Percentiles rank a stretch among this genome's conserved stretches.
phyloP scores from a whole-genome alignment of 2,888 invertebrate genomes.

The Desoria tigrina region DNA sequence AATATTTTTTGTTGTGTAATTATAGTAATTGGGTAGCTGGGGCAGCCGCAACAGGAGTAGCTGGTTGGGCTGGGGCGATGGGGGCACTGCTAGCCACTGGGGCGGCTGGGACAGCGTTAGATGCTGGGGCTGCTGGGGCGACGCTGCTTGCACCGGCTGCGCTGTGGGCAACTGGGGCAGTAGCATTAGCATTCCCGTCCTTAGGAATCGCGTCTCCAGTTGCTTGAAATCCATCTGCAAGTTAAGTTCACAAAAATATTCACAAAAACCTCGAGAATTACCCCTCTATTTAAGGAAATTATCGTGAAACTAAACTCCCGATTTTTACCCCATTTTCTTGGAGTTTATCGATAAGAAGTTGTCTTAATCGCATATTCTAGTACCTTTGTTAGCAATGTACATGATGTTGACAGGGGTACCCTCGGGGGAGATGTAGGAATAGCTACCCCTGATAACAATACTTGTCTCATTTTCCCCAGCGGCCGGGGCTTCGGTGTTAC shows the following conservation, averaged over 20 bases:
- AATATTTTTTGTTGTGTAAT: too few species aligned
- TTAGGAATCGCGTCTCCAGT: conserved; percentile 38
- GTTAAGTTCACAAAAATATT: too few species aligned
- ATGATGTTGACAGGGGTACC: conserved; percentile 39
- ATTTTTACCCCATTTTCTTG: background rate
- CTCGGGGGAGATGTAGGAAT: conserved; percentile 42
- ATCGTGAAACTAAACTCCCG: too few species aligned
- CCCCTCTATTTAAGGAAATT: too few species aligned
- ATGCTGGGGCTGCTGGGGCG: background rate
- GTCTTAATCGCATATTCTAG: background rate
- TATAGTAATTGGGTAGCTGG: too few species aligned
- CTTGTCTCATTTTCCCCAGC: conserved; percentile 39
- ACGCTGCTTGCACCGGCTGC: background rate
- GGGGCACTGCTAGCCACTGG: conserved; percentile 7
- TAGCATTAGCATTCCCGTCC: background rate
- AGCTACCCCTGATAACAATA: conserved; percentile 31
- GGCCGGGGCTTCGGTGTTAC: conserved; percentile 40
- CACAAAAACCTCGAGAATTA: too few species aligned
- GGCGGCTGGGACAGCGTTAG: conserved; percentile 7
- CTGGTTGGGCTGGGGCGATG: background rate
- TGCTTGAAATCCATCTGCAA: conserved; percentile 33
- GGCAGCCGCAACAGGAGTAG: background rate
- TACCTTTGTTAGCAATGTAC: conserved; percentile 39
- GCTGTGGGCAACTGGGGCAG: background rate
- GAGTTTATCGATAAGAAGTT: background rate